Evolutionary conservation across 2,888 invertebrate genomes (phyloP).

Genomic region (Invenusta paracnida): DNA sequence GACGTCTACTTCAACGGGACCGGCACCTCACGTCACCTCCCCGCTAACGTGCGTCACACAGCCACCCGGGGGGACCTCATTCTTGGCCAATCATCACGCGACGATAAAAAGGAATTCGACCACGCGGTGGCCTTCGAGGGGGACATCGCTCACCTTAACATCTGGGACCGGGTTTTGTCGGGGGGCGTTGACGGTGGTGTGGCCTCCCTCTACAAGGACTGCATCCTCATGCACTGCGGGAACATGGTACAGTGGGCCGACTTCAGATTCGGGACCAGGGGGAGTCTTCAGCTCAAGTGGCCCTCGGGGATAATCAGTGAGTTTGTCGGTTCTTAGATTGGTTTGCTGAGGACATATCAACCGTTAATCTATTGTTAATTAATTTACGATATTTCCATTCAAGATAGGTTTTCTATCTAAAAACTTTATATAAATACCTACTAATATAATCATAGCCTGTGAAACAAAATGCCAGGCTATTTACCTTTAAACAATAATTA

Average conservation of each 20-base stretch:
- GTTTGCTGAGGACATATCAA: no score
- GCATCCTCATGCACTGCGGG: constrained; percentile 57
- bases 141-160: constrained; percentile 57
- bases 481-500: no score
- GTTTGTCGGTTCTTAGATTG: not conserved
- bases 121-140: constrained; percentile 52
- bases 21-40: not conserved
- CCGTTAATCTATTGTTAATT: no score
- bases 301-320: constrained; percentile 52
- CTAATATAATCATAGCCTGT: no score
- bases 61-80: constrained; percentile 35
- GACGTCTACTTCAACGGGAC: constrained; percentile 27
- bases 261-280: constrained; percentile 58
- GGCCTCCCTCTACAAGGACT: constrained; percentile 49
- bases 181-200: constrained; percentile 47
- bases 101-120: constrained; percentile 48
- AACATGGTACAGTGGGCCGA: constrained; percentile 60
- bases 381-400: no score
- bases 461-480: no score
- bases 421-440: no score
- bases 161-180: constrained; percentile 54
- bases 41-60: not conserved
- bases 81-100: constrained; percentile 43
- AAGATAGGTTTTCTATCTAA: no score
- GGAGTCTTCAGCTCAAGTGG: constrained; percentile 58